Evolutionary conservation across 2,888 invertebrate genomes (phyloP), one percentile per base, ranked within the genome.

Genomic region (Leptopilina drosophilae): DNA sequence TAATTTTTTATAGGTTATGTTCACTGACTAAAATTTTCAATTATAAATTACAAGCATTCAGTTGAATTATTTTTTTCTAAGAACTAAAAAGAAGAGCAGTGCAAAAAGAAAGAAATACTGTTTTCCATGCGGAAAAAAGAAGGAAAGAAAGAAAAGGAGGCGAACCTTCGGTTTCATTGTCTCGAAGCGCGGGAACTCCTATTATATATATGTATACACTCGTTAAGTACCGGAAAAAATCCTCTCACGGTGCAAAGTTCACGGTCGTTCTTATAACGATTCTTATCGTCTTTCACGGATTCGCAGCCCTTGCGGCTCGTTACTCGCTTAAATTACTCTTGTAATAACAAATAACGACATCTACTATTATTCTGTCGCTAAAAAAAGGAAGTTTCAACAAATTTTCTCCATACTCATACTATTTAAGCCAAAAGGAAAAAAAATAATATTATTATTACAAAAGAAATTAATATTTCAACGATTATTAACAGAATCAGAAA

Each of bases 221-320:
- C 69, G 53, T 69, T 69, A 69, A 53, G 14, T 53, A 33, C 69
- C 53, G 53, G 86, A 86, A 87, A 88, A 89, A 86, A 84, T 86
- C 85, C 87, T 89, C 89, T 88, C 89, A 89, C 89, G 88, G 88
- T 88, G 85, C 87, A 88, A 87, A 89, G 89, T 89, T 89, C 89
- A 89, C 83, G 89, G 88, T 82, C 88, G 85, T 66, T 83, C 80
- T 42, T 81, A 33, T 33, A 80, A 82, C 80, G 85, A 84, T 84
- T 79, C 77, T 82, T 84, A 82, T 86, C 84, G 84, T 81, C 80
- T 20, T 80, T 81, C 83, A 84, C 83, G 81, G 78, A 80, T 81
- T 81, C 81, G 77, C 81, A 83, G 79, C 81, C 84, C 82, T 80
- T 83, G 33, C 33, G 80, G 80, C 79, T 87, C 80, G 83, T 85